Percentiles rank a stretch among this genome's conserved stretches.
These are phyloP conservation scores for Lucilia sericata DNA, from an alignment of 1,140 invertebrate genomes.

Conservation along the genomic window DNA sequence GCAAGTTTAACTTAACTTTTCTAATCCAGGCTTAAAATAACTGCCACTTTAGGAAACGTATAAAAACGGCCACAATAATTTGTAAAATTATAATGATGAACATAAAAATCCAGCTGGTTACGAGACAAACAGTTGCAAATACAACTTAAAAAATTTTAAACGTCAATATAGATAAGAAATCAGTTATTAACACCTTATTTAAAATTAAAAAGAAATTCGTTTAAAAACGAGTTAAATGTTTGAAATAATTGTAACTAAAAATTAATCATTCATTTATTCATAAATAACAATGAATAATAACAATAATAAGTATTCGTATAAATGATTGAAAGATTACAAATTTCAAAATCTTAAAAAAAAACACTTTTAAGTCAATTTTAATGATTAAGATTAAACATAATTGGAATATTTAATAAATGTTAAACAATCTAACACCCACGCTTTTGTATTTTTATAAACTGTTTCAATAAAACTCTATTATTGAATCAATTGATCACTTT, in stretches of 20 bases:
- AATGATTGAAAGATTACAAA: too few species aligned
- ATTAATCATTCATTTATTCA: too few species aligned
- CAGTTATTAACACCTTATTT: slow-evolving; percentile 11
- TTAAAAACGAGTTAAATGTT: neutral
- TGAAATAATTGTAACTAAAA: neutral
- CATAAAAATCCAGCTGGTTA: neutral
- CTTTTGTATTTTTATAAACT: neutral
- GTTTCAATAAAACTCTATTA: too few species aligned
- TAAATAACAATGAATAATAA: too few species aligned
- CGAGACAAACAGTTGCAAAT: neutral
- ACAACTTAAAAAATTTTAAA: slow-evolving; percentile 2
- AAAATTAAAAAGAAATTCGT: neutral
- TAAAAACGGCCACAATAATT: neutral
- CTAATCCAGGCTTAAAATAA: neutral
- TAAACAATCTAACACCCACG: neutral
- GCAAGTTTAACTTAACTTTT: neutral
- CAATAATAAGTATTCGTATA: too few species aligned
- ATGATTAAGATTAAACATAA: too few species aligned
- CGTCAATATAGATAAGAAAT: neutral
- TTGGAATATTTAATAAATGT: neutral
- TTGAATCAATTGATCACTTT: too few species aligned
- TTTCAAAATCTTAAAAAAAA: too few species aligned
- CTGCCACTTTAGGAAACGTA: slow-evolving; percentile 6
- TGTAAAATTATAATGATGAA: slow-evolving; percentile 11
- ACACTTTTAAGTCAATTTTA: too few species aligned